Evolutionary conservation across 2,888 invertebrate genomes (phyloP).

Genomic region (Coenonympha arcania): DNA sequence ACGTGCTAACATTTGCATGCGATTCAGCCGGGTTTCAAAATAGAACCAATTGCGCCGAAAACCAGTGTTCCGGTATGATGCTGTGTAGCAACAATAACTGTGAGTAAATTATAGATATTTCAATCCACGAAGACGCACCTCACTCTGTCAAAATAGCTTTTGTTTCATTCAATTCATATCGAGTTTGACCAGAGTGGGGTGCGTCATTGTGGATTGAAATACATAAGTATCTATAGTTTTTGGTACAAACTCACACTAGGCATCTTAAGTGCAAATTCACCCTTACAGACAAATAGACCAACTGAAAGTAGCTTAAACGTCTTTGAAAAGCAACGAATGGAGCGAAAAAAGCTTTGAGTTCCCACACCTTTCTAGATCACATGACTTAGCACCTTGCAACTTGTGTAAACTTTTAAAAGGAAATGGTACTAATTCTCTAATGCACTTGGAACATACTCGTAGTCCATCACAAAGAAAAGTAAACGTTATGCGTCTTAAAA

Average conservation of each 20-base stretch:
- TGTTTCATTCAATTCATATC: too few species aligned
- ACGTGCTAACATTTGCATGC: too few species aligned
- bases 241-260: background rate
- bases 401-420: slow-evolving; percentile 12
- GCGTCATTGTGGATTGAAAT: too few species aligned
- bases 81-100: too few species aligned
- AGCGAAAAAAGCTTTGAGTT: slow-evolving; percentile 2
- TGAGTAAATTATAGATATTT: too few species aligned
- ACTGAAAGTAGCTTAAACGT: background rate
- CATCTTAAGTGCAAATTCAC: background rate
- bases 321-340: background rate
- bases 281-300: background rate
- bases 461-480: slow-evolving; percentile 1
- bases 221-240: too few species aligned
- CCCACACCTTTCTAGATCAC: slow-evolving; percentile 2
- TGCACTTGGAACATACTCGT: slow-evolving; percentile 17
- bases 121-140: too few species aligned
- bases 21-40: too few species aligned
- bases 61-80: too few species aligned
- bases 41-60: too few species aligned
- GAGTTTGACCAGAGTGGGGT: too few species aligned
- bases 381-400: slow-evolving; percentile 7
- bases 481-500: background rate
- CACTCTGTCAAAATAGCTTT: too few species aligned
- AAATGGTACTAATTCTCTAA: slow-evolving; percentile 20